These are phyloP conservation scores for Neogale vison DNA, from an alignment of 2,113 vertebrate genomes.

Conservation along the genomic window DNA sequence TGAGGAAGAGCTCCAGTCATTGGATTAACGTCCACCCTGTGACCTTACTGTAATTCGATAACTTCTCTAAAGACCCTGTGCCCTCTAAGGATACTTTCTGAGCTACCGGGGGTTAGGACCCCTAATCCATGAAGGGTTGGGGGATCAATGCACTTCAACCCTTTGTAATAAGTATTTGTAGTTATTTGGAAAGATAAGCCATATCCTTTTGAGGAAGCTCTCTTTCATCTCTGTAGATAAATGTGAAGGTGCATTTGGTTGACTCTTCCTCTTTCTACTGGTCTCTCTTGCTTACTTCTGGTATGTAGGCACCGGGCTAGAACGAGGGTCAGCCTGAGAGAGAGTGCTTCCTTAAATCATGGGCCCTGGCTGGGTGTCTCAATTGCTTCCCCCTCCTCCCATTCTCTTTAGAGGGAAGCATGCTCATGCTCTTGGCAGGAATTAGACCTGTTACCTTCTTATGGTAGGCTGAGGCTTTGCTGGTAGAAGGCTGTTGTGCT, in stretches of 20 bases:
- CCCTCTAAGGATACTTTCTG: neutral
- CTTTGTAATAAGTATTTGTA: neutral
- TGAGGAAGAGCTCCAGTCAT: too few species aligned
- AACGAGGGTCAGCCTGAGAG: neutral
- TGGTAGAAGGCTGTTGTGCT: accelerated
- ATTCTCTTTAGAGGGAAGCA: neutral
- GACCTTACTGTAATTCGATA: neutral
- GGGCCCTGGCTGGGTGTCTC: too few species aligned
- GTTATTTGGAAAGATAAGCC: neutral
- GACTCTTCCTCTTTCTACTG: neutral
- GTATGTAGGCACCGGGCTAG: neutral
- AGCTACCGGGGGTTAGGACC: neutral
- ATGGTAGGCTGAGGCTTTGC: neutral
- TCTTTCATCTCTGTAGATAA: neutral
- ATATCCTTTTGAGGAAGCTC: neutral
- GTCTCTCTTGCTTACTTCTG: neutral
- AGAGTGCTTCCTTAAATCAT: neutral
- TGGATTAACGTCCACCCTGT: neutral
- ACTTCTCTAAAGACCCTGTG: neutral
- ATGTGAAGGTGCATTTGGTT: accelerated
- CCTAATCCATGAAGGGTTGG: too few species aligned
- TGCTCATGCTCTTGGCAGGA: neutral
- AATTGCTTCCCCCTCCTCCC: neutral
- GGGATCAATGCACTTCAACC: too few species aligned
- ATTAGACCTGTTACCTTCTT: neutral